These are phyloP conservation scores for Stictocephala bisonia DNA, from an alignment of 2,888 invertebrate genomes.

Conservation along the genomic window DNA sequence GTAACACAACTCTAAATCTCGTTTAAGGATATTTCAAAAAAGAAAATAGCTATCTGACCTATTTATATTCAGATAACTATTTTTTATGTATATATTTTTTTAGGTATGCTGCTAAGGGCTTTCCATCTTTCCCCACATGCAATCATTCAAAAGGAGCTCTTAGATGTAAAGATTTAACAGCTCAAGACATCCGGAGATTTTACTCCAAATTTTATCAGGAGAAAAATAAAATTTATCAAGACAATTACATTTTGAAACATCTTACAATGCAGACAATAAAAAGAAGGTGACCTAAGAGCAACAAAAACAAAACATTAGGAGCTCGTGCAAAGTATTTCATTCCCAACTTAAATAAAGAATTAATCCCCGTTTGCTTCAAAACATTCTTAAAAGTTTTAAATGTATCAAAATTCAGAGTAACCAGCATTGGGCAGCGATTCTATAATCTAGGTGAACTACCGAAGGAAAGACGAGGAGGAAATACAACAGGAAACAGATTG, in stretches of 20 bases:
- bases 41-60: constrained; percentile 39
- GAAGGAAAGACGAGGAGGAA: constrained; percentile 37
- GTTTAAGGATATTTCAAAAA: background rate
- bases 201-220: constrained; percentile 25
- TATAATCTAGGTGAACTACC: constrained; percentile 18
- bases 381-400: constrained; percentile 40
- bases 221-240: constrained; percentile 43
- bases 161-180: constrained; percentile 2
- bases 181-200: constrained; percentile 33
- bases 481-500: constrained; percentile 29
- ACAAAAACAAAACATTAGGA: background rate
- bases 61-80: too few species aligned
- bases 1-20: too few species aligned
- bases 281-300: constrained; percentile 12
- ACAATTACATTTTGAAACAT: constrained; percentile 41
- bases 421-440: background rate
- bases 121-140: constrained; percentile 31
- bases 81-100: too few species aligned
- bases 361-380: constrained; percentile 39
- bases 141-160: constrained; percentile 28
- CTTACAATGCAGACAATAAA: constrained; percentile 17
- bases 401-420: constrained; percentile 37
- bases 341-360: background rate
- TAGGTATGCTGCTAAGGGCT: constrained; percentile 28
- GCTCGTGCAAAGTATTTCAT: constrained; percentile 41